Conservation (phyloP, 2,113 vertebrate genomes). For the Nyctibius bracteatus region DNA sequence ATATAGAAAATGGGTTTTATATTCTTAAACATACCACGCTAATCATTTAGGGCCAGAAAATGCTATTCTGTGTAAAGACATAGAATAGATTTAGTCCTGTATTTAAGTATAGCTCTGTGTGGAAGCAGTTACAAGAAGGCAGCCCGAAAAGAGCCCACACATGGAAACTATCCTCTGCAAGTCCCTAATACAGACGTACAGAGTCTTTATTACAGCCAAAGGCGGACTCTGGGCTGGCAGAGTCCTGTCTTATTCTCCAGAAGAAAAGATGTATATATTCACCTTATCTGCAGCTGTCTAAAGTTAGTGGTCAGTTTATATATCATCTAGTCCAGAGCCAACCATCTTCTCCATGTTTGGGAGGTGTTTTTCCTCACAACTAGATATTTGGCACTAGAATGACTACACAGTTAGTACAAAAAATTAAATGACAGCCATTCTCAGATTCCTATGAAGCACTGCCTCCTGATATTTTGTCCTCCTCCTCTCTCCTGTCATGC, state of each 20-base stretch:
- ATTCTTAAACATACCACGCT: neutral
- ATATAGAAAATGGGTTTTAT: neutral
- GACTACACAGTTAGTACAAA: neutral
- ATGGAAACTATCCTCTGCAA: neutral
- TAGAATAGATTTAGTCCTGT: neutral
- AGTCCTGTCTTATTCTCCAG: neutral
- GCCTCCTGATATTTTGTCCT: neutral
- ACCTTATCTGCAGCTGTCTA: neutral
- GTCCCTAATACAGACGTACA: fast-evolving
- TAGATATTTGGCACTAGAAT: neutral
- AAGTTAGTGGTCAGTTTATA: neutral
- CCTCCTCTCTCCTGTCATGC: neutral
- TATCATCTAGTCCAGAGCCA: neutral
- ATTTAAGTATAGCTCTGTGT: neutral
- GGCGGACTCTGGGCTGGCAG: neutral
- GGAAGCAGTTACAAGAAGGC: neutral
- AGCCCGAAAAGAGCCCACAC: neutral
- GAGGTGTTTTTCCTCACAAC: neutral
- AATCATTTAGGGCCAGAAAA: neutral
- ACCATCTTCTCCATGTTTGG: neutral
- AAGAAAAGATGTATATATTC: neutral
- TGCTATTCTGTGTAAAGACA: neutral
- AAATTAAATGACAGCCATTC: neutral
- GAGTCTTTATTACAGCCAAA: neutral
- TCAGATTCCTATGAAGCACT: neutral